Conservation (phyloP, 2,888 invertebrate genomes). For the Acanthacorydalis orientalis region DNA sequence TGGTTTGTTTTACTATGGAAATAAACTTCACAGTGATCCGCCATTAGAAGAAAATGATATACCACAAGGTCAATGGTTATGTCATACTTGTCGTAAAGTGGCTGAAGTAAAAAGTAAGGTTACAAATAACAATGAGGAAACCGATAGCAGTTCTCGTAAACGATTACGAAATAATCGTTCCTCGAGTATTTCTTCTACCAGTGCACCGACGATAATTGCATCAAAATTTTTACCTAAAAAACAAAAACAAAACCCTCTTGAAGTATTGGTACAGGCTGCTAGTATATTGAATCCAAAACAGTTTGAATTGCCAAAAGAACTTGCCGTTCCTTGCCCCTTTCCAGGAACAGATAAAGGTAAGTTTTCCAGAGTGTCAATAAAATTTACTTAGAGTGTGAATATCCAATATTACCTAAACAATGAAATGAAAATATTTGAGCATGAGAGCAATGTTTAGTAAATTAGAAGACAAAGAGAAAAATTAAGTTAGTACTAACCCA, state of each 20-base stretch:
- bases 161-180: conserved; percentile 12
- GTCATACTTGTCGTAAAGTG: conserved; percentile 57
- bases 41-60: conserved; percentile 80
- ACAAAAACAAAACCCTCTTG: conserved; percentile 44
- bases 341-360: conserved; percentile 69
- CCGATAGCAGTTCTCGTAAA: conserved; percentile 21
- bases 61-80: conserved; percentile 82
- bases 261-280: conserved; percentile 66
- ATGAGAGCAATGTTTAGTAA: too few relatives aligned
- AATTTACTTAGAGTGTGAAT: conserved; percentile 19
- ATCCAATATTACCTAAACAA: conserved; percentile 17
- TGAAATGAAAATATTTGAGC: conserved; percentile 2
- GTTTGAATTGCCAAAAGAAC: conserved; percentile 72
- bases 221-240: conserved; percentile 22
- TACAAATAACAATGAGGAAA: conserved; percentile 12
- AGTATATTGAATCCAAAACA: conserved; percentile 75
- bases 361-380: conserved; percentile 13
- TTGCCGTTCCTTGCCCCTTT: conserved; percentile 58
- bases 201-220: conserved; percentile 8
- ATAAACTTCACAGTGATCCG: conserved; percentile 54
- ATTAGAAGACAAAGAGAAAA: too few relatives aligned
- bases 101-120: conserved; percentile 26
- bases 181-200: neutral
- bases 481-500: too few relatives aligned
- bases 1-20: neutral